Evolutionary conservation across 2,113 vertebrate genomes (phyloP).

Genomic region (Chlorodrepanis virens): DNA sequence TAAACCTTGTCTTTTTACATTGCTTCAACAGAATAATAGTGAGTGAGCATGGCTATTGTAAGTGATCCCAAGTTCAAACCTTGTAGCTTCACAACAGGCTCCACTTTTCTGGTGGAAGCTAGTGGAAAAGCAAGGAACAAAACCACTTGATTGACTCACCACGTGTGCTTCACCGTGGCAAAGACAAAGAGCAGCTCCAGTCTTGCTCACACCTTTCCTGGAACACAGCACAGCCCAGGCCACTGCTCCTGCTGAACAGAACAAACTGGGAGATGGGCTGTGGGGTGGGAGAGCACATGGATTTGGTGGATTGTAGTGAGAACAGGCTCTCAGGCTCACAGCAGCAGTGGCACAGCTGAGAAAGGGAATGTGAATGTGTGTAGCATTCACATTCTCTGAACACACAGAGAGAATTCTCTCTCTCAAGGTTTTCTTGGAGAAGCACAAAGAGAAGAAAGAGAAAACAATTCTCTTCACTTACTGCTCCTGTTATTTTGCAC

Average conservation of each 20-base stretch:
- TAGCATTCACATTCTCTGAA: too few species aligned
- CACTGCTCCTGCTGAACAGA: background rate
- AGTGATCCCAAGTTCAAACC: background rate
- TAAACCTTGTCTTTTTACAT: slow-evolving; percentile 4
- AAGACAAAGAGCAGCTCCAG: background rate
- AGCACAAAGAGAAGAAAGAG: too few species aligned
- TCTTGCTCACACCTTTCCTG: background rate
- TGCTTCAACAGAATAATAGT: slow-evolving; percentile 13
- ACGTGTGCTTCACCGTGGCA: background rate
- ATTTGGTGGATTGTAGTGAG: background rate
- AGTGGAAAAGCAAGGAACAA: background rate
- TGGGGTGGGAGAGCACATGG: background rate
- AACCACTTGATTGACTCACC: background rate
- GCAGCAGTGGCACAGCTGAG: background rate
- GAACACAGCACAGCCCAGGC: too few species aligned
- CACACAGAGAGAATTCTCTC: too few species aligned
- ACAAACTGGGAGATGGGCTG: background rate
- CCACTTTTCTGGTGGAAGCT: background rate
- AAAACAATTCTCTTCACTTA: background rate
- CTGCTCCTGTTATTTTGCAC: background rate
- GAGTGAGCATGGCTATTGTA: background rate
- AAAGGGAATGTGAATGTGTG: fast-evolving
- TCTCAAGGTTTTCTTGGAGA: too few species aligned
- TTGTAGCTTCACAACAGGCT: background rate
- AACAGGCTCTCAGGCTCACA: background rate